Conservation (phyloP, 2,797 vertebrate genomes). For the Podargus strigoides region DNA sequence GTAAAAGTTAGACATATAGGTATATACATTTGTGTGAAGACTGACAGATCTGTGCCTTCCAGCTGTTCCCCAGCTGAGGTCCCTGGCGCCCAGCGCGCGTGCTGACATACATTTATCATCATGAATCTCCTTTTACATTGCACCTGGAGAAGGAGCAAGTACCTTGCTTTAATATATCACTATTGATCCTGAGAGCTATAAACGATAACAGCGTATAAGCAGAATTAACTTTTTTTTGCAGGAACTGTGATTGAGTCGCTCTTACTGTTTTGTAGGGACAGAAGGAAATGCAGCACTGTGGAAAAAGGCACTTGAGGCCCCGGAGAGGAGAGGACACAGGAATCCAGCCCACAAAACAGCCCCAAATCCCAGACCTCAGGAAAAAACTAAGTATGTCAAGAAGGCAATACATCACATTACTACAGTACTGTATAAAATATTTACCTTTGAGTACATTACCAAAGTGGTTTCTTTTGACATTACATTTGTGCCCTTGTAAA, state of each 20-base stretch:
- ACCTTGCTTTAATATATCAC: background rate
- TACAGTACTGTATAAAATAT: conserved; percentile 44
- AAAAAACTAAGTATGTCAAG: background rate
- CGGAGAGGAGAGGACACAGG: background rate
- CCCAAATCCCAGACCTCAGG: background rate
- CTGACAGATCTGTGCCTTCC: background rate
- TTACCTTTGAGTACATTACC: conserved; percentile 42
- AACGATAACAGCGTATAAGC: background rate
- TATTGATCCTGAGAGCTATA: background rate
- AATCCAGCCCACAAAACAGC: background rate
- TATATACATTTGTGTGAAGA: background rate
- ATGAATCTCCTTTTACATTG: background rate
- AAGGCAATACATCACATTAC: background rate
- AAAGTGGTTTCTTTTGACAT: conserved; percentile 38
- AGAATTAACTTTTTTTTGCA: background rate
- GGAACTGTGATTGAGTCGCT: background rate
- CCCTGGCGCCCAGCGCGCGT: background rate
- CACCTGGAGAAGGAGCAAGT: background rate
- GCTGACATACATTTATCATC: background rate
- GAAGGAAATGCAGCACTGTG: background rate
- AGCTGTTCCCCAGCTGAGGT: background rate
- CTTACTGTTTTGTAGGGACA: background rate
- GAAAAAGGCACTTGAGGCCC: background rate
- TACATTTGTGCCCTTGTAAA: conserved; percentile 53
- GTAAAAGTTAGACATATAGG: background rate